phyloP scores from a whole-genome alignment of 2,888 invertebrate genomes.

The Chloromyia formosa region DNA sequence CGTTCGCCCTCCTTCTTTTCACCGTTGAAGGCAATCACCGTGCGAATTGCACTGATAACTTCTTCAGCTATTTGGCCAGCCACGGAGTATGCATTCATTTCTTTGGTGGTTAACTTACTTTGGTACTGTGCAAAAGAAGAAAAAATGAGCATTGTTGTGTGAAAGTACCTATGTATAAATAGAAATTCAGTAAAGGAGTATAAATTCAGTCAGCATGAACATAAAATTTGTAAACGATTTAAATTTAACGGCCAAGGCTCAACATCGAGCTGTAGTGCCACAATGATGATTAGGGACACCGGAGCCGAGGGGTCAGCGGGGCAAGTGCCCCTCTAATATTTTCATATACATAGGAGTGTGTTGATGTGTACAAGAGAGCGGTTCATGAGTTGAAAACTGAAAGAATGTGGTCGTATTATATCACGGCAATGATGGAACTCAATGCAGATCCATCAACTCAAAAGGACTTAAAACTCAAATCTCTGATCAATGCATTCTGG shows the following conservation, averaged over 20 bases:
- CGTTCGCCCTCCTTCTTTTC: conserved; percentile 75
- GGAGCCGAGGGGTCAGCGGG: no score
- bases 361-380: conserved; percentile 66
- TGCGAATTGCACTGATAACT: conserved; percentile 75
- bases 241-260: no score
- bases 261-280: no score
- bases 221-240: no score
- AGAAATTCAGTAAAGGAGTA: conserved; percentile 54
- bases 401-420: conserved; percentile 68
- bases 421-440: conserved; percentile 68
- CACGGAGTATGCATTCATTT: conserved; percentile 75
- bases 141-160: not conserved
- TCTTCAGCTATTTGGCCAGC: conserved; percentile 81
- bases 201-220: no score
- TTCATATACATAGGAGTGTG: no score
- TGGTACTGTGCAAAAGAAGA: conserved; percentile 66
- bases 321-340: no score
- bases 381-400: conserved; percentile 65
- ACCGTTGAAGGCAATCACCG: conserved; percentile 81
- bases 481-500: conserved; percentile 66
- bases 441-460: conserved; percentile 64
- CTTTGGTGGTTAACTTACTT: conserved; percentile 71
- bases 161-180: not conserved
- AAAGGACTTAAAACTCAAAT: conserved; percentile 65
- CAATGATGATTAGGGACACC: no score